Conservation (phyloP, 2,113 vertebrate species). For the Pyxicephalus adspersus region DNA sequence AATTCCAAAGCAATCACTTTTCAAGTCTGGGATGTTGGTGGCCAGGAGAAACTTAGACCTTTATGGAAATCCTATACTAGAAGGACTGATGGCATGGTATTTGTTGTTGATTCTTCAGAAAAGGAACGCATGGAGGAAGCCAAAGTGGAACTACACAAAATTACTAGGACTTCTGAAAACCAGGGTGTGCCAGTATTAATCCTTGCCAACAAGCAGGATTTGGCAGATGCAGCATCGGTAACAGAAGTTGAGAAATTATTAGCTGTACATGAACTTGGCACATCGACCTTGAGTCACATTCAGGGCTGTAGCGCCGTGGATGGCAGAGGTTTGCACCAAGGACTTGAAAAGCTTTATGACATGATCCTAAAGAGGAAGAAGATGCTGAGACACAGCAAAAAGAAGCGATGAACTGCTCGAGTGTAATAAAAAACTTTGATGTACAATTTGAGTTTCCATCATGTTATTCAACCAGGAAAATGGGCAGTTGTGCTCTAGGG, state of each 20-base stretch:
- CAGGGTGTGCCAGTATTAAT: slow-evolving; percentile 86
- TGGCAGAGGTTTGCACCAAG: slow-evolving; percentile 81
- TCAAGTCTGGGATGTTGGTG: slow-evolving; percentile 91
- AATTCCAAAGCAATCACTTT: slow-evolving; percentile 79
- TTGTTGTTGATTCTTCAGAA: slow-evolving; percentile 87
- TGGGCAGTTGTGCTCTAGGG: not conserved
- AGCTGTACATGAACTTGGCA: slow-evolving; percentile 77
- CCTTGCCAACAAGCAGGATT: slow-evolving; percentile 90
- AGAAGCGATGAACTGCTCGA: slow-evolving; percentile 73
- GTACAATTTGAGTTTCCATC: not conserved
- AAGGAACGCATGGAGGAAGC: slow-evolving; percentile 87
- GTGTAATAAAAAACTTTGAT: not conserved
- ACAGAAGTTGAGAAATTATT: slow-evolving; percentile 85
- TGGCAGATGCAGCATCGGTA: slow-evolving; percentile 71
- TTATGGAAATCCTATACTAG: slow-evolving; percentile 91
- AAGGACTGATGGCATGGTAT: slow-evolving; percentile 86
- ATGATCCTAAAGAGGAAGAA: slow-evolving; percentile 90
- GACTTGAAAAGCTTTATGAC: slow-evolving; percentile 86
- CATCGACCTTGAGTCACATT: slow-evolving; percentile 78
- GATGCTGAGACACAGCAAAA: slow-evolving; percentile 76
- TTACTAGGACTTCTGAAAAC: slow-evolving; percentile 85
- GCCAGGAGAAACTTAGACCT: slow-evolving; percentile 88
- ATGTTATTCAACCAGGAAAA: not conserved
- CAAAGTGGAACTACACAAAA: slow-evolving; percentile 85
- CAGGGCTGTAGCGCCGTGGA: slow-evolving; percentile 88